These are phyloP conservation scores for Thereuonema tuberculata DNA, from an alignment of 1,140 invertebrate species.

Conservation along the genomic window DNA sequence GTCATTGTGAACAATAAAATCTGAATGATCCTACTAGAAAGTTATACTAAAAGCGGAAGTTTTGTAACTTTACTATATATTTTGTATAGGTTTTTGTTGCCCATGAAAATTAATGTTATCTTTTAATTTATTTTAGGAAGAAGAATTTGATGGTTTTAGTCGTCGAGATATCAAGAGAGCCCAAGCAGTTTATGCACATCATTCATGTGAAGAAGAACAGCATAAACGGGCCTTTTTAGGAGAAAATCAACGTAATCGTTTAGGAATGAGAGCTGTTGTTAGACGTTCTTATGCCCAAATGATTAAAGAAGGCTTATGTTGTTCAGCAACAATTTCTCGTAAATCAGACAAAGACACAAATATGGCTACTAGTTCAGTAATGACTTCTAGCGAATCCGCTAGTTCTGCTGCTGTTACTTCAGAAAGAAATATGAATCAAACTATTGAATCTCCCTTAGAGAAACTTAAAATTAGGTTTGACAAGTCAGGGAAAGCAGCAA, in stretches of 20 bases:
- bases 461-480: constrained; percentile 3
- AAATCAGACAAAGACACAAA: not conserved
- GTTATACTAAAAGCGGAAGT: too few relatives aligned
- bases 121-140: constrained; percentile 27
- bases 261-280: not conserved
- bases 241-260: not conserved
- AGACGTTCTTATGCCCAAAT: constrained; percentile 3
- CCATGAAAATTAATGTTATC: too few relatives aligned
- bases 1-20: too few relatives aligned
- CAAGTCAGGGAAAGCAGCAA: constrained; percentile 1
- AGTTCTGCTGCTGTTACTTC: not conserved
- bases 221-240: not conserved
- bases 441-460: not conserved
- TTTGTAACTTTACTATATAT: too few relatives aligned
- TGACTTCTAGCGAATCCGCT: not conserved
- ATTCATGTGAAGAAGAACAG: not conserved
- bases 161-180: constrained; percentile 21
- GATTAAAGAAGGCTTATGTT: not conserved
- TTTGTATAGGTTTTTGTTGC: too few relatives aligned
- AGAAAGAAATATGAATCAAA: not conserved
- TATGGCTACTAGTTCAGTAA: not conserved
- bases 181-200: not conserved
- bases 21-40: too few relatives aligned
- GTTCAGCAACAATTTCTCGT: too few relatives aligned
- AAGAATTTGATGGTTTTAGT: constrained; percentile 32